Percentiles rank a stretch among this genome's conserved stretches.
phyloP scores from a whole-genome alignment of 1,140 invertebrate genomes.

The Sitodiplosis mosellana region DNA sequence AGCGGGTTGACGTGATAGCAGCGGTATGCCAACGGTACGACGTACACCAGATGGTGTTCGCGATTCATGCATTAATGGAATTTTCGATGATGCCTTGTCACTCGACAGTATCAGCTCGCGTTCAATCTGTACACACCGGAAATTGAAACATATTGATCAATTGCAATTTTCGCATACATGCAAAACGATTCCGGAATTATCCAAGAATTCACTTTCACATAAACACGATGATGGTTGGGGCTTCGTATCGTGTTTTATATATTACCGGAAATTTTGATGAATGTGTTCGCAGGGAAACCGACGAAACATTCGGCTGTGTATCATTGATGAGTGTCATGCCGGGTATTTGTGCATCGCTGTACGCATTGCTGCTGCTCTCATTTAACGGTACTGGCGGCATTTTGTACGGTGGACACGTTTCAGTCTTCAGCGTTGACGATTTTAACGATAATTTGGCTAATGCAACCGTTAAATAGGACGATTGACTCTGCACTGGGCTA shows the following conservation, averaged over 20 bases:
- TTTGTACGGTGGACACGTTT: constrained; percentile 29
- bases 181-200: too few relatives aligned
- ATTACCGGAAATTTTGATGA: constrained; percentile 63
- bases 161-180: neutral
- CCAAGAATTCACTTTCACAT: too few relatives aligned
- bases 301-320: neutral
- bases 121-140: constrained; percentile 37
- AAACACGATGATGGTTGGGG: too few relatives aligned
- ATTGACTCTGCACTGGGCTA: neutral
- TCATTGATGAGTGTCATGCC: neutral
- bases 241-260: too few relatives aligned
- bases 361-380: neutral
- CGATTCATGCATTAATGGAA: constrained; percentile 51
- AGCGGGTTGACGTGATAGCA: constrained; percentile 14
- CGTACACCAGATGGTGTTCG: constrained; percentile 36
- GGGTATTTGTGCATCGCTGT: constrained; percentile 1
- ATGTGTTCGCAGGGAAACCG: constrained; percentile 37
- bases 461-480: neutral
- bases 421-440: too few relatives aligned
- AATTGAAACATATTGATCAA: neutral
- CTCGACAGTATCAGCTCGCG: constrained; percentile 48
- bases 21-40: constrained; percentile 2
- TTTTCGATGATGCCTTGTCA: constrained; percentile 52
- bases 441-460: too few relatives aligned
- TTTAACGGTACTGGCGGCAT: constrained; percentile 27